A percentile compares a stretch with the other conserved stretches of the same genome.
phyloP scores from a whole-genome alignment of 2,797 vertebrate genomes.

The Aeoliscus strigatus region DNA sequence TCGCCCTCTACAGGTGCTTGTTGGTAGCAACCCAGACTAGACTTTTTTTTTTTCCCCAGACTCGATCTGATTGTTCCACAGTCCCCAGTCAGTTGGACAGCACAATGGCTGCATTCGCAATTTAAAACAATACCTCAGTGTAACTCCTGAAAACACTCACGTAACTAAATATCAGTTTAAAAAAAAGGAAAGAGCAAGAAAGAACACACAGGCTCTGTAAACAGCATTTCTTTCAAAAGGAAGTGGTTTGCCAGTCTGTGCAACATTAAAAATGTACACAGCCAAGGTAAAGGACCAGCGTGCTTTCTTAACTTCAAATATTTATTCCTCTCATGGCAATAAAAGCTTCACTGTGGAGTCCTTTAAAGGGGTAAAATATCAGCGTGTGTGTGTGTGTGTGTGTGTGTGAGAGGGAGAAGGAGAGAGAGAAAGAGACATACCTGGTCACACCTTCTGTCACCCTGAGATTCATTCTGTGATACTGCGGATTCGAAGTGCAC shows the following conservation, averaged over 20 bases:
- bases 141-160: too few relatives aligned
- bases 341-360: constrained; percentile 50
- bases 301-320: constrained; percentile 67
- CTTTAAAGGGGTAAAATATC: constrained; percentile 30
- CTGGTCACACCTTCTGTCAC: constrained; percentile 56
- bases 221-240: constrained; percentile 16
- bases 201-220: too few relatives aligned
- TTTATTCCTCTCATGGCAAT: constrained; percentile 64
- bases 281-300: constrained; percentile 37
- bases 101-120: too few relatives aligned
- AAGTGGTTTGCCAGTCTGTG: constrained; percentile 19
- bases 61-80: constrained; percentile 14
- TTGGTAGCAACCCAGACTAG: constrained; percentile 21
- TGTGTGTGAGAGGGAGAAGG: background rate
- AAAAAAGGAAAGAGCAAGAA: too few relatives aligned
- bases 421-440: constrained; percentile 9
- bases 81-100: too few relatives aligned
- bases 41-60: constrained; percentile 6
- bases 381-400: background rate
- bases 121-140: background rate
- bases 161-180: constrained; percentile 22
- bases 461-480: constrained; percentile 31
- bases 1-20: constrained; percentile 66
- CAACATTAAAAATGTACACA: constrained; percentile 60
- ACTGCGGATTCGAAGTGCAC: constrained; percentile 48